Evolutionary conservation across 2,113 vertebrate species (phyloP).

Genomic region (Hylia prasina): DNA sequence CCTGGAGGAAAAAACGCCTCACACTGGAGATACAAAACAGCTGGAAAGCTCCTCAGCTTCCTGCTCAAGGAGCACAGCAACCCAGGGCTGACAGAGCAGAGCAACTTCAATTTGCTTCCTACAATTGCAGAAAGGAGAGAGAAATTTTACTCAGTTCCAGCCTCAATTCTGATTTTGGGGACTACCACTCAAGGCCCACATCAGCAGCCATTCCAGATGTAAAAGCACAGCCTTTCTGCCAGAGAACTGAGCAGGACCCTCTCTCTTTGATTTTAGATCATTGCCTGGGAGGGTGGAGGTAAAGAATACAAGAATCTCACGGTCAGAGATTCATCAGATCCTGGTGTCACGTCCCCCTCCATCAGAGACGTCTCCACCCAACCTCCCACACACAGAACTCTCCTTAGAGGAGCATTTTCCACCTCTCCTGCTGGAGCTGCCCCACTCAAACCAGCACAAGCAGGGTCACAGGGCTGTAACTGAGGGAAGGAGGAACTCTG

Average conservation of each 20-base stretch:
- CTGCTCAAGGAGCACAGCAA: background rate
- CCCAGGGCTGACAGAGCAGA: background rate
- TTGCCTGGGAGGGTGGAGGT: background rate
- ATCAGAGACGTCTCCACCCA: background rate
- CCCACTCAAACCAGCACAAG: background rate
- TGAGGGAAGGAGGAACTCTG: background rate
- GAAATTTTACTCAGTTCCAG: background rate
- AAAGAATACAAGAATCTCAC: rapidly evolving
- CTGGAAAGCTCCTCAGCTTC: conserved; percentile 26
- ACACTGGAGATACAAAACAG: background rate
- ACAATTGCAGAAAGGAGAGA: background rate
- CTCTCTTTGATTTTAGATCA: background rate
- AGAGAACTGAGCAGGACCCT: background rate
- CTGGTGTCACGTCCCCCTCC: background rate
- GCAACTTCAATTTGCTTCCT: background rate
- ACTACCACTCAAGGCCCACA: background rate
- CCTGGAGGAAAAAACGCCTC: conserved; percentile 2
- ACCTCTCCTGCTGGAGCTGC: background rate
- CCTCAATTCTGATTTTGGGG: background rate
- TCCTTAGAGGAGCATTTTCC: background rate
- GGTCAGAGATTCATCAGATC: background rate
- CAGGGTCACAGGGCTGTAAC: background rate
- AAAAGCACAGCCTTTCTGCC: background rate
- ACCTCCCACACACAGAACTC: background rate
- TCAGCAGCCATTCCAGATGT: background rate